phyloP scores from a whole-genome alignment of 2,113 vertebrate genomes.

The Brevimyrus niger region DNA sequence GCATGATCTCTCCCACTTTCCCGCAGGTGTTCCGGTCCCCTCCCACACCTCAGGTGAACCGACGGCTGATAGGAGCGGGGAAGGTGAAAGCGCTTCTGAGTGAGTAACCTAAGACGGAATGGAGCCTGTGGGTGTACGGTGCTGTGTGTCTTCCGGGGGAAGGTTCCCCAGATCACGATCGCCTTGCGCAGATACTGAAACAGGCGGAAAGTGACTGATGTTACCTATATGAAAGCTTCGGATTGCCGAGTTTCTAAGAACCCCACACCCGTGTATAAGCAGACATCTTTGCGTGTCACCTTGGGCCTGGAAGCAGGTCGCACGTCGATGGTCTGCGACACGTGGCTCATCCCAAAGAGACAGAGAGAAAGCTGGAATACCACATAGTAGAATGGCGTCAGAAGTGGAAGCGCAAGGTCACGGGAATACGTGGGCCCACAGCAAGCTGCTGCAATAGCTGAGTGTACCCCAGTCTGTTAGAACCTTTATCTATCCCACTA shows the following conservation, averaged over 20 bases:
- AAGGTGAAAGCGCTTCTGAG: not conserved
- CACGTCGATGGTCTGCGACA: too few relatives aligned
- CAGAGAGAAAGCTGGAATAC: not conserved
- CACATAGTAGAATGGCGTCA: not conserved
- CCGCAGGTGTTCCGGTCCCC: not conserved
- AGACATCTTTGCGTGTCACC: not conserved
- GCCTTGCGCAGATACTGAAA: not conserved
- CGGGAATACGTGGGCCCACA: not conserved
- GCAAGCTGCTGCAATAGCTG: not conserved
- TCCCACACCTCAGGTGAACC: not conserved
- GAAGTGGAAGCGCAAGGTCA: not conserved
- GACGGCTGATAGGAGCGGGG: not conserved
- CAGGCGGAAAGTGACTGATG: not conserved
- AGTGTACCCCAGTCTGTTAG: not conserved
- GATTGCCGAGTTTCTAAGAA: not conserved
- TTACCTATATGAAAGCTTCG: not conserved
- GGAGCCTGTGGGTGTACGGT: not conserved
- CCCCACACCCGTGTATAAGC: not conserved
- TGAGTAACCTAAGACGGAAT: not conserved
- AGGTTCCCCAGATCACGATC: not conserved
- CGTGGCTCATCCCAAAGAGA: not conserved
- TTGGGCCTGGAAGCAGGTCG: constrained; percentile 4
- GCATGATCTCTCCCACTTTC: not conserved
- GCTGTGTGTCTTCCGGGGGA: not conserved
- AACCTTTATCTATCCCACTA: not conserved